Evolutionary conservation across 2,888 invertebrate species (phyloP), one percentile per base, ranked within the genome.

Genomic region (Eupithecia vulgata): DNA sequence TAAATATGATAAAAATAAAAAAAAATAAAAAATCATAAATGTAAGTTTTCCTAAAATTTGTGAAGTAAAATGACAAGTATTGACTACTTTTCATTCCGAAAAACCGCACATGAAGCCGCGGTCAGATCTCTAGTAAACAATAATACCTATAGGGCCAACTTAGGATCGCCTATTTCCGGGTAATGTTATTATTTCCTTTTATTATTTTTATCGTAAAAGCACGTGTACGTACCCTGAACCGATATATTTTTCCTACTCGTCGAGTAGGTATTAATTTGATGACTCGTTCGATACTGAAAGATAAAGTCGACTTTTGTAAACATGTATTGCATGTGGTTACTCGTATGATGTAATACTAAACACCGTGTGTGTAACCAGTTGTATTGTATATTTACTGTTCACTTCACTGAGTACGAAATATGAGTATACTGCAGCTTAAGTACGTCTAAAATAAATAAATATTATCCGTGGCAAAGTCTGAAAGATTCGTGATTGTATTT

Each of bases 301-400:
- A 57, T 57, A 57, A 57, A 57, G 25, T 13, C 12, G 12, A 25
- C 0, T 13, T 21, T 57, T 57, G 52, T 57, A 25, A 57, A 57
- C 48, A 52, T 10, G 48, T 21, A 57, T 12, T 3, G 25, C 52
- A 57, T 57, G 10, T 52, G 52, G 52, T 52, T 52, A 52, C 52
- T 52, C 21, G 52, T 57, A 57, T 57, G 57, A 57, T 57, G 25
- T 13, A 21, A 21, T 57, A 57, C 21, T 8, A 57, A 57, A 57
- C 57, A 57, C 57, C 21, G 57, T 57, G 57, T 57, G 25, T 57
- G 57, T 57, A 25, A 57, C 25, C 25, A 57, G 25, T 57, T 25
- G 57, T 57, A 25, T 57, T 25, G 57, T 57, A 25, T n/a, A 57
- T 57, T 57, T 25, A 57, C 25, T 25, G 13, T 25, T 25, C 57